A percentile compares a stretch with the other conserved stretches of the same genome.
Evolutionary conservation across 2,888 invertebrate species (phyloP).

Genomic region (Colletes collaris): DNA sequence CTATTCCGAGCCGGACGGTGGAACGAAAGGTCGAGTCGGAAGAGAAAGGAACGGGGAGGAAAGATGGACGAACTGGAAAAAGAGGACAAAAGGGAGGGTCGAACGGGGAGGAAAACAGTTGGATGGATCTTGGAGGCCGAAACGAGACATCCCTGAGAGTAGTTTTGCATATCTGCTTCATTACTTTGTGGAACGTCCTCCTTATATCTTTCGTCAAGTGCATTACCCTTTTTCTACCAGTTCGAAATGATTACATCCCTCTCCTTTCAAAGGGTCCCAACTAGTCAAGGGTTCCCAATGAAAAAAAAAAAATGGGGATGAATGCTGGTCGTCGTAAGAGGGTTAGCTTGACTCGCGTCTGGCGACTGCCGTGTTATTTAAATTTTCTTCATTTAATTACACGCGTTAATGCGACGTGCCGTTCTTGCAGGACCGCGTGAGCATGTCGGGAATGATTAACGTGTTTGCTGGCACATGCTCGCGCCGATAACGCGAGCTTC

Average conservation of each 20-base stretch:
- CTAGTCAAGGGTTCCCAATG: conserved; percentile 23
- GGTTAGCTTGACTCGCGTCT: conserved; percentile 29
- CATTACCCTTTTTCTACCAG: conserved; percentile 54
- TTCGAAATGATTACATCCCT: conserved; percentile 52
- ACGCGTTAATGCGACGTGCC: conserved; percentile 46
- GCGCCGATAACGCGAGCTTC: conserved; percentile 52
- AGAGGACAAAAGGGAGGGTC: conserved; percentile 6
- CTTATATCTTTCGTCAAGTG: conserved; percentile 63
- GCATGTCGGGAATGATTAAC: conserved; percentile 64
- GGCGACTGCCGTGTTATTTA: conserved; percentile 65
- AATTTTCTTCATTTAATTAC: conserved; percentile 73
- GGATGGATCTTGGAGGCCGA: conserved; percentile 40
- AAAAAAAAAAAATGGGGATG: conserved; percentile 26
- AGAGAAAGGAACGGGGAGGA: conserved; percentile 6
- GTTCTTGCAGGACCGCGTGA: conserved; percentile 46
- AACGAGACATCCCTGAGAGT: conserved; percentile 70
- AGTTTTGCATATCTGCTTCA: conserved; percentile 77
- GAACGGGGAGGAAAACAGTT: conserved; percentile 6
- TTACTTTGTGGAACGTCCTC: conserved; percentile 72
- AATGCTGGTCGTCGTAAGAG: conserved; percentile 33
- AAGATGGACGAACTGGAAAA: neutral
- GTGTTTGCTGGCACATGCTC: conserved; percentile 51
- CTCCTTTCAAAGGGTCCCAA: conserved; percentile 26
- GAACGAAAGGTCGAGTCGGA: conserved; percentile 31
- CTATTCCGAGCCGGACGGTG: conserved; percentile 34